These are phyloP conservation scores for Lordiphosa stackelbergi DNA, from an alignment of 1,140 invertebrate genomes.

Conservation along the genomic window DNA sequence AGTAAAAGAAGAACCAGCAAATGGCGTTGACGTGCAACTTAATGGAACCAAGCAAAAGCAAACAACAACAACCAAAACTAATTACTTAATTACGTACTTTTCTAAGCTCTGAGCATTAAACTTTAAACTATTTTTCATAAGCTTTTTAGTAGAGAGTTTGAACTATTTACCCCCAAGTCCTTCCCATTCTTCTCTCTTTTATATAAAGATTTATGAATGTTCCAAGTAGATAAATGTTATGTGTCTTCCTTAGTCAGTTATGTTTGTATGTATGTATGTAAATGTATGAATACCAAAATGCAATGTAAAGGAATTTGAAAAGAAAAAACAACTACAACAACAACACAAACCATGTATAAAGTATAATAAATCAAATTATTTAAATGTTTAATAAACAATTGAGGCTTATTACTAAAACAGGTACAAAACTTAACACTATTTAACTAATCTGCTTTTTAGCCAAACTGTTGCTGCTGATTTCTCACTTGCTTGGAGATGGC, in stretches of 20 bases:
- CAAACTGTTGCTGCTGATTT: slow-evolving; percentile 44
- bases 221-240: slow-evolving; percentile 8
- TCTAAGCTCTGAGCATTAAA: slow-evolving; percentile 36
- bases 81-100: slow-evolving; percentile 43
- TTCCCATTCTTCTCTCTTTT: not conserved
- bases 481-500: slow-evolving; percentile 46
- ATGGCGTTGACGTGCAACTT: slow-evolving; percentile 38
- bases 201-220: slow-evolving; percentile 6
- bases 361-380: slow-evolving; percentile 48
- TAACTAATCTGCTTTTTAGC: slow-evolving; percentile 20
- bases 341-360: slow-evolving; percentile 21
- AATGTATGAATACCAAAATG: slow-evolving; percentile 19
- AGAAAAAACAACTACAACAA: slow-evolving; percentile 8
- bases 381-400: slow-evolving; percentile 57
- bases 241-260: slow-evolving; percentile 60
- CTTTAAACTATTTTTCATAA: slow-evolving; percentile 39
- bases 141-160: slow-evolving; percentile 8
- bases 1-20: slow-evolving; percentile 11
- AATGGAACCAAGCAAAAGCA: slow-evolving; percentile 62
- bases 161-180: too few species aligned
- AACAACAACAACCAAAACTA: slow-evolving; percentile 30
- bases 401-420: slow-evolving; percentile 17
- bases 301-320: slow-evolving; percentile 65
- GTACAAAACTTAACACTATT: slow-evolving; percentile 18
- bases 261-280: slow-evolving; percentile 28